Conservation (phyloP, 2,113 vertebrate species). For the Tonatia bakeri region DNA sequence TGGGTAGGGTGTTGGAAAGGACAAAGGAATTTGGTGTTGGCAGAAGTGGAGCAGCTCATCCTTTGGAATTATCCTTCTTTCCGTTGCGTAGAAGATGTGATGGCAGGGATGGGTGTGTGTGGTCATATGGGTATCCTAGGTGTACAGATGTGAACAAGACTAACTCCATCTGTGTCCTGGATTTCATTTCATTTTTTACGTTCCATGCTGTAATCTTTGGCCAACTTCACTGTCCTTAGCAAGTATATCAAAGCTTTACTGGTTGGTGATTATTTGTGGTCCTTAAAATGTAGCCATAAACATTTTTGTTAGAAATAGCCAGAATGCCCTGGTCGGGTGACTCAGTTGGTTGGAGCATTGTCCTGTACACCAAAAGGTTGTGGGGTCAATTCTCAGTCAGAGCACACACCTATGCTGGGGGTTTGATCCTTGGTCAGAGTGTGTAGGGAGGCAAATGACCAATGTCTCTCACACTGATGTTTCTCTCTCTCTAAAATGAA, state of each 20-base stretch:
- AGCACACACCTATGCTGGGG: too few relatives aligned
- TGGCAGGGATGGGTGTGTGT: neutral
- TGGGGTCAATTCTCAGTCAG: too few relatives aligned
- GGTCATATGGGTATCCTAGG: neutral
- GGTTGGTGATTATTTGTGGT: neutral
- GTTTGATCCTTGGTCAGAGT: too few relatives aligned
- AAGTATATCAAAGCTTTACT: neutral
- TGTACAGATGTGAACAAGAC: neutral
- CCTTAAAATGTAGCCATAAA: neutral
- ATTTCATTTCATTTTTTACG: neutral
- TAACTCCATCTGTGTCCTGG: neutral
- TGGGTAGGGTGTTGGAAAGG: neutral
- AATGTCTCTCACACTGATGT: too few relatives aligned
- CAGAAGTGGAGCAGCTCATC: neutral
- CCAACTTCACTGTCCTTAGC: neutral
- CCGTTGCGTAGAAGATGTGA: neutral
- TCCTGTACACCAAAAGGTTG: too few relatives aligned
- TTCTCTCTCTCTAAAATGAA: too few relatives aligned
- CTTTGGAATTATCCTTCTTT: neutral
- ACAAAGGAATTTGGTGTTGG: constrained; percentile 24
- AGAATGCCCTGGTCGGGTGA: neutral
- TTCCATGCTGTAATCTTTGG: neutral
- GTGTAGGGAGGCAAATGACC: too few relatives aligned
- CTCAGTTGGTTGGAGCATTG: too few relatives aligned
- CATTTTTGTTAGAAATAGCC: neutral